These are phyloP conservation scores for Ptilorrhoa leucosticta DNA, from an alignment of 2,113 vertebrate species.

Conservation along the genomic window DNA sequence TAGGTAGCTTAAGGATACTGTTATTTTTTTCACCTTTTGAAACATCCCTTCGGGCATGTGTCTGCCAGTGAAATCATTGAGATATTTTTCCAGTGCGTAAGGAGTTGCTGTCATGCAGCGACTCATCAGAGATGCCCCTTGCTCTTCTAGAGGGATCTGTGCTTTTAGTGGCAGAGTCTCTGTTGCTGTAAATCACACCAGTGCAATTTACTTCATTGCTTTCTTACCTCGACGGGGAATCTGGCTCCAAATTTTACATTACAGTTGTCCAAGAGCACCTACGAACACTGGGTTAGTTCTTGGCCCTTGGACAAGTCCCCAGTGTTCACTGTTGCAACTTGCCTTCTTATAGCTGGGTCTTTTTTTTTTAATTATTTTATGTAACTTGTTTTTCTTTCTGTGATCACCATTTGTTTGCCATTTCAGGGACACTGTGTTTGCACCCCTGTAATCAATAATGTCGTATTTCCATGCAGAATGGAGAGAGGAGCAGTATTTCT, in stretches of 20 bases:
- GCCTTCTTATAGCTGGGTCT: background rate
- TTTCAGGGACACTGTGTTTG: background rate
- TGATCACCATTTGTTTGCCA: background rate
- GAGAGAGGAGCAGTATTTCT: background rate
- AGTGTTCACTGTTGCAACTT: slow-evolving; percentile 41
- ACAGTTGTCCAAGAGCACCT: slow-evolving; percentile 8
- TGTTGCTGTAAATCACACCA: slow-evolving; percentile 4
- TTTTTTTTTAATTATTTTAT: background rate
- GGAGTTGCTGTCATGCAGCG: background rate
- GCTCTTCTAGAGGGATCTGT: background rate
- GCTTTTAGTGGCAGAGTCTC: slow-evolving; percentile 17
- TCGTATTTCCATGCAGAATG: background rate
- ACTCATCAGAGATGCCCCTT: background rate
- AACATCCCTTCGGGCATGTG: background rate
- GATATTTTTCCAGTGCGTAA: background rate
- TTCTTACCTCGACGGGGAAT: background rate
- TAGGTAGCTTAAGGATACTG: slow-evolving; percentile 46
- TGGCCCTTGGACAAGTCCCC: slow-evolving; percentile 46
- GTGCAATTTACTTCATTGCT: background rate
- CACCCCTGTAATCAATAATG: background rate
- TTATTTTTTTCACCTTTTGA: slow-evolving; percentile 38
- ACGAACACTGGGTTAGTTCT: background rate
- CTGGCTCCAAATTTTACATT: background rate
- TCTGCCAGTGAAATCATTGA: slow-evolving; percentile 19
- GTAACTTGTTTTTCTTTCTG: background rate